A percentile compares a stretch with the other conserved stretches of the same genome.
Evolutionary conservation across 2,888 invertebrate species (phyloP).

Genomic region (Tachina grossa): DNA sequence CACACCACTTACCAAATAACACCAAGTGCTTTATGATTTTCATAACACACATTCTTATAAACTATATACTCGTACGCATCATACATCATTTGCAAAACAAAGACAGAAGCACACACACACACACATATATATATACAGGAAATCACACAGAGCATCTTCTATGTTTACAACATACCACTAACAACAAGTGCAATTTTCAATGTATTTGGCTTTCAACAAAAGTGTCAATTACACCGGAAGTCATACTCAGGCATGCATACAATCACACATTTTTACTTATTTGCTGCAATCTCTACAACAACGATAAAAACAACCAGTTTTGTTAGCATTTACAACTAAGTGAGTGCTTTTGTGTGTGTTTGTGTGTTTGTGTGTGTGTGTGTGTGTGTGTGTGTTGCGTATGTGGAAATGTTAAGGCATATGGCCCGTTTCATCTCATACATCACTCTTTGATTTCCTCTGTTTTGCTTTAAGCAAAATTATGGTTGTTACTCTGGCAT

Average conservation of each 20-base stretch:
- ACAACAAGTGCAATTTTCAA: slow-evolving; percentile 52
- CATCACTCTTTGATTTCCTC: slow-evolving; percentile 63
- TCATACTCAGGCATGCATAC: slow-evolving; percentile 58
- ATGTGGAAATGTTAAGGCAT: no score
- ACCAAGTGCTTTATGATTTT: slow-evolving; percentile 2
- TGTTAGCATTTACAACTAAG: neutral
- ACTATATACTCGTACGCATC: slow-evolving; percentile 5
- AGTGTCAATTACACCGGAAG: slow-evolving; percentile 72
- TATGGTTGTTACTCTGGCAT: neutral
- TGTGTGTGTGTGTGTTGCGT: no score
- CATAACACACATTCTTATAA: neutral
- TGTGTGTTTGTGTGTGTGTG: neutral
- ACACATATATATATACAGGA: neutral
- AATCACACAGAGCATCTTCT: neutral
- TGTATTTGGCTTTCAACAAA: slow-evolving; percentile 67
- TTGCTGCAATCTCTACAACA: neutral
- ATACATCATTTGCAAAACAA: slow-evolving; percentile 26
- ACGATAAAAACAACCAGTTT: neutral
- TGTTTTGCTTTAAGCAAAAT: slow-evolving; percentile 58
- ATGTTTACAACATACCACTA: slow-evolving; percentile 19
- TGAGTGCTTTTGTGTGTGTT: no score
- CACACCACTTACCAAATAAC: neutral
- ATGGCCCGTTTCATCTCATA: slow-evolving; percentile 14
- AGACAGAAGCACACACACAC: neutral
- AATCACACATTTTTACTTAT: slow-evolving; percentile 23